phyloP scores from a whole-genome alignment of 2,113 vertebrate genomes.

The Vulpes lagopus region DNA sequence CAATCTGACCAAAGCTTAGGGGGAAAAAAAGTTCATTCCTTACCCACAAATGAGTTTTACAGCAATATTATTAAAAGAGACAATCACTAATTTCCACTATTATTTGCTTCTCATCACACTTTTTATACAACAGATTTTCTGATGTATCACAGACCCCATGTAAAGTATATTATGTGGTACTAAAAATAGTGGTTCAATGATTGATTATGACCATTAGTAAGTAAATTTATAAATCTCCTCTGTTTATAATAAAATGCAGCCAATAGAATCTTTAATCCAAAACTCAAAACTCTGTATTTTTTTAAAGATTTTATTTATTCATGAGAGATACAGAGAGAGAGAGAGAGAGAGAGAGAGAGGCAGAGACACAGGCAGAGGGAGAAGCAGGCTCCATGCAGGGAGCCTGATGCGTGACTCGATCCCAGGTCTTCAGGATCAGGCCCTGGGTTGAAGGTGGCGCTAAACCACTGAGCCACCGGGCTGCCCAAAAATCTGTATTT shows the following conservation, averaged over 20 bases:
- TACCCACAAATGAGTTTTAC: constrained; percentile 16
- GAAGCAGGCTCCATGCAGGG: too few species aligned
- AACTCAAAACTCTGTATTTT: constrained; percentile 41
- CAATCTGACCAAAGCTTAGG: background rate
- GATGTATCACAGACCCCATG: background rate
- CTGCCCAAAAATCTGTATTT: constrained; percentile 41
- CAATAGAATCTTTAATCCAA: constrained; percentile 60
- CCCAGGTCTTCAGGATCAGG: too few species aligned
- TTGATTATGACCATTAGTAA: constrained; percentile 67
- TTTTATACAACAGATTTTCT: background rate
- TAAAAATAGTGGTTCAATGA: constrained; percentile 62
- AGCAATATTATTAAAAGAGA: background rate
- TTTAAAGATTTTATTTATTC: background rate
- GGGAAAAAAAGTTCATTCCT: background rate
- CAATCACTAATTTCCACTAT: background rate
- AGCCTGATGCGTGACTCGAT: too few species aligned
- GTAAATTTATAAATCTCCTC: constrained; percentile 43
- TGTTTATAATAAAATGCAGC: constrained; percentile 44
- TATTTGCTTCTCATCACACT: background rate
- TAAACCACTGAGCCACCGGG: too few species aligned
- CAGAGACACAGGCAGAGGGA: too few species aligned
- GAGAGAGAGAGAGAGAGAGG: too few species aligned
- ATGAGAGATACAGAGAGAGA: background rate
- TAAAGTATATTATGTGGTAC: background rate
- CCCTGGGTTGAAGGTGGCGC: too few species aligned